Evolutionary conservation across 2,888 invertebrate genomes (phyloP).

Genomic region (Tinea trinotella): DNA sequence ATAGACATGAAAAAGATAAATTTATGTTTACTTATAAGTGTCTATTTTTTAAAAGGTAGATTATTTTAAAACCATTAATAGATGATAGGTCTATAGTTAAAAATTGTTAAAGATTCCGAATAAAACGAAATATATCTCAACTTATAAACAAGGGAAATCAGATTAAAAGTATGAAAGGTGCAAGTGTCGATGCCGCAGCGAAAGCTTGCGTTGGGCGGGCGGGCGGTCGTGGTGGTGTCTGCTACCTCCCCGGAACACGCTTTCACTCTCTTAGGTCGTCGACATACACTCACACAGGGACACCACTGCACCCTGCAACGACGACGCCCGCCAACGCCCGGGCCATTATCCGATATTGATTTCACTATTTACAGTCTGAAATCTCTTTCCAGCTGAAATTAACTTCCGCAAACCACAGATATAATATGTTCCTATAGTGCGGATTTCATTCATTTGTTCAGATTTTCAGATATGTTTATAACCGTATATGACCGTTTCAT

Average conservation of each 20-base stretch:
- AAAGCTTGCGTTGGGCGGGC: conserved; percentile 61
- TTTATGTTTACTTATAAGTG: too few species aligned
- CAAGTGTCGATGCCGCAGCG: conserved; percentile 48
- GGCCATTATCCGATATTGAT: conserved; percentile 63
- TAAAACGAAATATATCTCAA: too few species aligned
- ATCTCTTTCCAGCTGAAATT: conserved; percentile 31
- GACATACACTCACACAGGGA: conserved; percentile 51
- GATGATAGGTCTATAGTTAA: too few species aligned
- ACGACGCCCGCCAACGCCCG: conserved; percentile 19
- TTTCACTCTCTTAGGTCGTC: conserved; percentile 68
- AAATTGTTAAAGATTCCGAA: too few species aligned
- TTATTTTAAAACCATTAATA: too few species aligned
- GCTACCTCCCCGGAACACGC: conserved; percentile 60
- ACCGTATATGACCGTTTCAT: too few species aligned
- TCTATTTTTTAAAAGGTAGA: too few species aligned
- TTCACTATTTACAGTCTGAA: conserved; percentile 61
- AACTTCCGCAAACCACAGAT: neutral
- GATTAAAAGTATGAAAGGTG: conserved; percentile 36
- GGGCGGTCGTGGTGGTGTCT: conserved; percentile 32
- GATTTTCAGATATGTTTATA: too few species aligned
- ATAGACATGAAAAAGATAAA: too few species aligned
- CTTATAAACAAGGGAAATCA: too few species aligned
- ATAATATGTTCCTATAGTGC: neutral
- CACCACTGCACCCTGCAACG: conserved; percentile 31
- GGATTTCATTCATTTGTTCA: neutral